Percentiles rank a stretch among this genome's conserved stretches.
phyloP scores from a whole-genome alignment of 2,888 invertebrate genomes.

The Lepetodrilus schrolli region DNA sequence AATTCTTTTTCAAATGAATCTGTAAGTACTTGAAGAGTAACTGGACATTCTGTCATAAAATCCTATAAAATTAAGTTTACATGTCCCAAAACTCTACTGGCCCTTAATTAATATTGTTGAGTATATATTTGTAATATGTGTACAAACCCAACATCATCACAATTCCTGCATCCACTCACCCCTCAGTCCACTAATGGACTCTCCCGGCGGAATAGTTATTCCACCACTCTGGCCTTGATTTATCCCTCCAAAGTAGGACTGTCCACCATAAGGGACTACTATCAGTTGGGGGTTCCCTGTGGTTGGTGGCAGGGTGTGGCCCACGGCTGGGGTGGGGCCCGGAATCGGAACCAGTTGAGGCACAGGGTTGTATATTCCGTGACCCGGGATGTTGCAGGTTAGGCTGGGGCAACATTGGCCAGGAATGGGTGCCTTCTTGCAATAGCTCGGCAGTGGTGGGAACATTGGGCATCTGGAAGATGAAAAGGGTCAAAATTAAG shows the following conservation, averaged over 20 bases:
- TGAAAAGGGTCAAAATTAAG: not conserved
- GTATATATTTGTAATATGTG: too few relatives aligned
- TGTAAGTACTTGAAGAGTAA: too few relatives aligned
- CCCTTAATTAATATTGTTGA: too few relatives aligned
- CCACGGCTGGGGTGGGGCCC: slow-evolving; percentile 51
- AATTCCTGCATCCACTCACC: too few relatives aligned
- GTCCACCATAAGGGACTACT: slow-evolving; percentile 41
- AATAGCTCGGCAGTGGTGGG: slow-evolving; percentile 57
- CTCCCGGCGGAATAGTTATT: slow-evolving; percentile 45
- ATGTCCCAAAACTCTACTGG: too few relatives aligned
- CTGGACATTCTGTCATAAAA: too few relatives aligned
- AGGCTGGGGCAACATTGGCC: slow-evolving; percentile 62
- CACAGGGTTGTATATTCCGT: slow-evolving; percentile 56
- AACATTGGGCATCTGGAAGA: slow-evolving; percentile 55
- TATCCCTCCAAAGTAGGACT: slow-evolving; percentile 37
- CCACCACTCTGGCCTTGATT: slow-evolving; percentile 46
- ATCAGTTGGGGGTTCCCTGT: slow-evolving; percentile 38
- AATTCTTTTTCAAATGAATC: too few relatives aligned
- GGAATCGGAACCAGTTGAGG: slow-evolving; percentile 56
- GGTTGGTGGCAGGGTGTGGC: slow-evolving; percentile 41
- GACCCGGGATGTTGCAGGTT: slow-evolving; percentile 55
- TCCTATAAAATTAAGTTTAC: too few relatives aligned
- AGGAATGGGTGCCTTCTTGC: slow-evolving; percentile 51
- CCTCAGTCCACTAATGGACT: slow-evolving; percentile 39
- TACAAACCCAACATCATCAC: too few relatives aligned